Percentiles rank a stretch among this genome's conserved stretches.
Evolutionary conservation across 2,797 vertebrate species (phyloP).

Genomic region (Echeneis naucrates): DNA sequence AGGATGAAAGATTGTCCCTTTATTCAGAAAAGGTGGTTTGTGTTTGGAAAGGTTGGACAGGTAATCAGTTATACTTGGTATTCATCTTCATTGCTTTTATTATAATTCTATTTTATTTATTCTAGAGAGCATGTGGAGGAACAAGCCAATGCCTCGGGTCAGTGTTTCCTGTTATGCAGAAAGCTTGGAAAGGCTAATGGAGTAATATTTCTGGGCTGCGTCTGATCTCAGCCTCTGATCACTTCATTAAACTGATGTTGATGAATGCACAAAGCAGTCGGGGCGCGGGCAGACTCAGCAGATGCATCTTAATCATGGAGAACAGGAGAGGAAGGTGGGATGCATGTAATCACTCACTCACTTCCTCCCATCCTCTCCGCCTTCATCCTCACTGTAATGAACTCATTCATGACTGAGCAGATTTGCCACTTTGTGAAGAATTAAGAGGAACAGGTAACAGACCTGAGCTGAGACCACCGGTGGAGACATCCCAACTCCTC

Average conservation of each 20-base stretch:
- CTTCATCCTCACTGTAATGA: conserved; percentile 57
- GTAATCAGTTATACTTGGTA: conserved; percentile 63
- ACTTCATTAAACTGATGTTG: conserved; percentile 78
- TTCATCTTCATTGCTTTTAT: conserved; percentile 18
- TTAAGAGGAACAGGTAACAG: conserved; percentile 20
- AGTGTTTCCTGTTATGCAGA: conserved; percentile 59
- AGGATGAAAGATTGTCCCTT: conserved; percentile 69
- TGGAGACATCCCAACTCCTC: background rate
- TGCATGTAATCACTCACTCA: conserved; percentile 65
- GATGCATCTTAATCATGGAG: conserved; percentile 73
- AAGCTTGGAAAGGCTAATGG: conserved; percentile 66
- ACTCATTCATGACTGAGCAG: conserved; percentile 60
- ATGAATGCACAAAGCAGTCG: conserved; percentile 70
- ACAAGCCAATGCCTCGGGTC: conserved; percentile 51
- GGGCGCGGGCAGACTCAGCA: conserved; percentile 41
- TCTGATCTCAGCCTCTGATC: conserved; percentile 79
- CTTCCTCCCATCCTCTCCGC: conserved; percentile 48
- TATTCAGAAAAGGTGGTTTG: conserved; percentile 36
- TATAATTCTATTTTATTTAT: background rate
- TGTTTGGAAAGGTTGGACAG: conserved; percentile 52
- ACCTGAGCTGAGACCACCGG: conserved; percentile 13
- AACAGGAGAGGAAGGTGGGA: conserved; percentile 62
- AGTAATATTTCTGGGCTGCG: conserved; percentile 66
- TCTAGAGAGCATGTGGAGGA: conserved; percentile 20
- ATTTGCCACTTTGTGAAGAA: conserved; percentile 28